Evolutionary conservation across 2,888 invertebrate species (phyloP).

Genomic region (Melanargia galathea): DNA sequence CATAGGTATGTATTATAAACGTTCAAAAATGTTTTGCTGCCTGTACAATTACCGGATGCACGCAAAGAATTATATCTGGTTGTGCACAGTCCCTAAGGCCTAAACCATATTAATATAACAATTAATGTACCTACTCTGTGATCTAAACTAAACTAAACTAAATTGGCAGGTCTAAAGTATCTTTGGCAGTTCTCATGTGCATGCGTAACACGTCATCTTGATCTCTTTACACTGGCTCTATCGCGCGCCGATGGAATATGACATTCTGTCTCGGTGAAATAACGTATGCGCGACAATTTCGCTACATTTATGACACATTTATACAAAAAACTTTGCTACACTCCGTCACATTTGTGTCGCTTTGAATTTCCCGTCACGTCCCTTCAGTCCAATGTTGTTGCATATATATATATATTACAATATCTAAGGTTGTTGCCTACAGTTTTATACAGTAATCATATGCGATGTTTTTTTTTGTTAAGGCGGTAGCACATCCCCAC

Average conservation of each 20-base stretch:
- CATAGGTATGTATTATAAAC: no score
- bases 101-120: no score
- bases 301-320: conserved; percentile 12
- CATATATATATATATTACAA: no score
- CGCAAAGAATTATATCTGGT: no score
- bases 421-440: no score
- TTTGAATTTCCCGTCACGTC: conserved; percentile 17
- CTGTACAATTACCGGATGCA: no score
- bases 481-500: background rate
- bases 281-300: background rate
- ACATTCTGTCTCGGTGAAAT: conserved; percentile 1
- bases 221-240: background rate
- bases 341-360: conserved; percentile 9
- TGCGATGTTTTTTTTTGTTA: background rate
- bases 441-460: conserved; percentile 10
- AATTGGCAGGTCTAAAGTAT: background rate
- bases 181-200: no score
- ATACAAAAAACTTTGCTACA: conserved; percentile 15
- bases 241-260: background rate
- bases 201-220: background rate
- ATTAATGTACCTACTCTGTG: no score
- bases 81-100: no score
- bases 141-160: background rate
- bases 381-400: background rate
- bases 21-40: no score